Evolutionary conservation across 2,797 vertebrate genomes (phyloP), one percentile per base, ranked within the genome.

Genomic region (Phrynocephalus guinanensis): DNA sequence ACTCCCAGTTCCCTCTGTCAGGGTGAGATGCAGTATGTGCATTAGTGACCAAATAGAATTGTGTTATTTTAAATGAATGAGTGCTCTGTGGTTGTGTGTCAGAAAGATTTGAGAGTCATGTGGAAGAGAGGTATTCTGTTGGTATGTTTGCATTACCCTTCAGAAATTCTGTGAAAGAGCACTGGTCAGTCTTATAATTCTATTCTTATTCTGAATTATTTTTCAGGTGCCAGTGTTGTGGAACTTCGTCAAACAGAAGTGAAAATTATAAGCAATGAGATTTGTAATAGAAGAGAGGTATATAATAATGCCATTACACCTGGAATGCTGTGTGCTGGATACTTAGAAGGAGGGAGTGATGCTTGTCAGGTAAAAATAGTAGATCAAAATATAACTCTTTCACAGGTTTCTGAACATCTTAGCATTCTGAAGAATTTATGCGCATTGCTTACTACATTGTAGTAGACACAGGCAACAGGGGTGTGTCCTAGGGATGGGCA

Each of bases 251-350:
- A 97, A 94, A 96, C 96, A 0, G 90, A 96, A 90, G 95, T 97
- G 48, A 92, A 93, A 83, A 91, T 95, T 84, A 97, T 97, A 92
- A 92, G 93, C 60, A 94, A 93, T n/a, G 11, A 72, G 0, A 84
- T 56, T 84, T 97, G 97, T 90, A 97, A 97, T 1, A 90, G 88
- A 77, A 92, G 89, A 78, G 70, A 92, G 82, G 91, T 88, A 67
- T 97, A 97, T 0, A 83, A 87, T 81, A 94, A 94, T 75, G 90
- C 15, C 0, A 94, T 97, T 91, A 94, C 94, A 38, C 50, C 95
- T 79, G 95, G 96, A 87, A 97, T 97, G 97, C 28, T 97, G 87
- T 97, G 97, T 93, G 97, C 97, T 93, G 97, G 96, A 48, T 97
- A 93, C 84, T 91, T 97, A 87, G 83, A 95, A 83, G 97, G 97